Evolutionary conservation across 2,797 vertebrate species (phyloP), one percentile per base, ranked within the genome.

Genomic region (Enteromius thamalakanensis): DNA sequence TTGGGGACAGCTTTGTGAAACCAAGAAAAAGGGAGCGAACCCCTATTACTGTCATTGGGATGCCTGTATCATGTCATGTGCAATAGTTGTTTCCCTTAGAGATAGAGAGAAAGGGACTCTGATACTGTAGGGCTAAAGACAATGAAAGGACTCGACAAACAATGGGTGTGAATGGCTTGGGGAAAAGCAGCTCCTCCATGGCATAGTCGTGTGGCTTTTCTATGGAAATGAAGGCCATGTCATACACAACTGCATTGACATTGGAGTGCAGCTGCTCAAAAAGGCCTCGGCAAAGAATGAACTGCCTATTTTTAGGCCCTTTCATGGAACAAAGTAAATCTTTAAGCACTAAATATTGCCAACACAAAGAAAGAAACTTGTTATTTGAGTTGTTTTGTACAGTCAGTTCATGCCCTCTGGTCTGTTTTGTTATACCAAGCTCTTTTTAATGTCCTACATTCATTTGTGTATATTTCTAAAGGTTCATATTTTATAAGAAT

Each of bases 401-500:
- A 91, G 90, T 78, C 87, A 85, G 85, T 93, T 89, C 88, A 88
- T 84, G 79, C 62, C 53, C 65, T 42, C 83, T 80, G 79, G 88
- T 90, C 91, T 90, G 88, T 92, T 91, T 91, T 91, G 77, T 91
- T 90, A 80, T 87, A 86, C 88, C 82, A 81, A 86, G 86, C 86
- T 87, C 86, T 90, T 89, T 87, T 91, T 93, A 92, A 37, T 87
- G 85, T 90, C 92, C 91, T 94, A 87, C 49, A 80, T 53, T 91
- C 89, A 84, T 93, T 94, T 95, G 94, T 97, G 94, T 94, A 95
- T 96, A 95, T 95, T 96, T 98, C 96, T 96, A 94, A 96, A 93
- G 94, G 89, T 90, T 92, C 90, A 91, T 93, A 96, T 97, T 97
- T 97, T 97, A 97, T 97, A 96, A 96, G 95, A 93, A 95, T 95